Conservation (phyloP, 2,113 vertebrate species). For the Hemicordylus capensis region DNA sequence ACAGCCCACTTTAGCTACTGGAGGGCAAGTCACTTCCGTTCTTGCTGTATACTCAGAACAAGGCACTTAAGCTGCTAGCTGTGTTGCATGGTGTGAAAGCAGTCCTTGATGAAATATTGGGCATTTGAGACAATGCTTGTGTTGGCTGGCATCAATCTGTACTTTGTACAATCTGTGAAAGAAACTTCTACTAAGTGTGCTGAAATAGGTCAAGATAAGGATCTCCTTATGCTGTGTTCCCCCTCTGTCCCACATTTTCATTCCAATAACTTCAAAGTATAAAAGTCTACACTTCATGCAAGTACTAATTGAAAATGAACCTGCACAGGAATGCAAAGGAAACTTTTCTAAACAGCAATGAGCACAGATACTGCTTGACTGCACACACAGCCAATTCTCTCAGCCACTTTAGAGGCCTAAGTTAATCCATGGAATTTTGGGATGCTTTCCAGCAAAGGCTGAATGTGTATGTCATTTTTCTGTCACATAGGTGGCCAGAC, state of each 20-base stretch:
- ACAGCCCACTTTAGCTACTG: not conserved
- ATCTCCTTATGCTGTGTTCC: slow-evolving; percentile 33
- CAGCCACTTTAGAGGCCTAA: not conserved
- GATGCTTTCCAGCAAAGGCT: not conserved
- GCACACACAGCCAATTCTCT: not conserved
- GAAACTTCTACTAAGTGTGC: slow-evolving; percentile 28
- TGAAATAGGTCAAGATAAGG: slow-evolving; percentile 38
- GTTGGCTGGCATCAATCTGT: slow-evolving; percentile 51
- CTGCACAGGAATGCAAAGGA: not conserved
- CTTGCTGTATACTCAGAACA: slow-evolving; percentile 35
- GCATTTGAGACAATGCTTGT: slow-evolving; percentile 47
- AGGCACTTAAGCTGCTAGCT: slow-evolving; percentile 16
- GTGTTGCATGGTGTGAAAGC: slow-evolving; percentile 36
- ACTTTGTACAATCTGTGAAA: not conserved
- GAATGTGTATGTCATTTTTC: not conserved
- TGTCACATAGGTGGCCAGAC: not conserved
- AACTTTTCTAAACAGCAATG: not conserved
- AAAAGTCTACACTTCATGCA: slow-evolving; percentile 13
- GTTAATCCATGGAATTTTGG: not conserved
- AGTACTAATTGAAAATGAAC: not conserved
- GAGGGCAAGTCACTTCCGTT: slow-evolving; percentile 11
- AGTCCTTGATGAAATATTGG: slow-evolving; percentile 43
- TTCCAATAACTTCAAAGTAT: slow-evolving; percentile 32
- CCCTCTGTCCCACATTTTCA: slow-evolving; percentile 26
- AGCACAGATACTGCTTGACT: not conserved